Evolutionary conservation across 1,140 invertebrate genomes (phyloP).

Genomic region (Sarcophaga peregrina): DNA sequence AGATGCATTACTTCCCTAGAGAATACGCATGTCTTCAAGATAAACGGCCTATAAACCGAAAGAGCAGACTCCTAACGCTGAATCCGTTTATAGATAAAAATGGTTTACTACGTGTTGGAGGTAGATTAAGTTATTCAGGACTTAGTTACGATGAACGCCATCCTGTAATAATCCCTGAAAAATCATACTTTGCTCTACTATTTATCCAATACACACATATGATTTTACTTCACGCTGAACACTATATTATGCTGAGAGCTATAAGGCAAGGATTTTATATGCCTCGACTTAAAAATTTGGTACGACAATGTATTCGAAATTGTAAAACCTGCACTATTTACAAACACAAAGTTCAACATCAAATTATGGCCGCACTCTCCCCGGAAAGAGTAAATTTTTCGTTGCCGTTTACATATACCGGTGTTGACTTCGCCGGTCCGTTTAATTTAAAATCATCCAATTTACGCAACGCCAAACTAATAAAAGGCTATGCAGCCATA

Average conservation of each 20-base stretch:
- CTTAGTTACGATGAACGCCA: neutral
- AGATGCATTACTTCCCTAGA: neutral
- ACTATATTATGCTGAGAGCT: neutral
- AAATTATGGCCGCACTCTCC: slow-evolving; percentile 45
- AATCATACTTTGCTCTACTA: neutral
- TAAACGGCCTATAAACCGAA: neutral
- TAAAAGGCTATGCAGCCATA: no score
- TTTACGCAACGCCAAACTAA: neutral
- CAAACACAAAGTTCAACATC: slow-evolving; percentile 6
- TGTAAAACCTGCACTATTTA: neutral
- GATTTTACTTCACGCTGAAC: neutral
- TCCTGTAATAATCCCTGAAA: neutral
- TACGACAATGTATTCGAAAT: neutral
- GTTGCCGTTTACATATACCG: slow-evolving; percentile 1
- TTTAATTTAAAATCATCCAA: neutral
- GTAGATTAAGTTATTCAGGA: neutral
- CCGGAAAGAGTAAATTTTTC: slow-evolving; percentile 43
- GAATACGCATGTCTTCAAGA: slow-evolving; percentile 1
- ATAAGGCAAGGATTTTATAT: neutral
- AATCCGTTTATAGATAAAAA: slow-evolving; percentile 26
- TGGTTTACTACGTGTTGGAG: slow-evolving; percentile 35
- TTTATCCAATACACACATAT: neutral
- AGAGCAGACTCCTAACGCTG: neutral
- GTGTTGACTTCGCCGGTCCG: neutral
- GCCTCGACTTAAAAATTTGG: no score